These are phyloP conservation scores for Trogon surrucura DNA, from an alignment of 2,113 vertebrate species.

Conservation along the genomic window DNA sequence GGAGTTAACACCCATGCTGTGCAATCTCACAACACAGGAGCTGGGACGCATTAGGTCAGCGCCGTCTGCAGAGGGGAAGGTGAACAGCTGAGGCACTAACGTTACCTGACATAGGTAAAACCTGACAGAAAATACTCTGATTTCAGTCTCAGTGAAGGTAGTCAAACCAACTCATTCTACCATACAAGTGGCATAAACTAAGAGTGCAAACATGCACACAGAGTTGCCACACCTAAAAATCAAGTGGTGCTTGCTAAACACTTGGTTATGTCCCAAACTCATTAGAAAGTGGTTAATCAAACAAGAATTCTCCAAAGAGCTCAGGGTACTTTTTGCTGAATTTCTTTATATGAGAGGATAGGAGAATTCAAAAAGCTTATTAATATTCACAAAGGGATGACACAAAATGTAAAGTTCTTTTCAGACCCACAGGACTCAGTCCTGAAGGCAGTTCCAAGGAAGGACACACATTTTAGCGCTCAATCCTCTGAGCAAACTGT, in stretches of 20 bases:
- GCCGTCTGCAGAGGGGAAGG: not conserved
- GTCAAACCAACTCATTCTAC: not conserved
- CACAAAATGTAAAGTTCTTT: not conserved
- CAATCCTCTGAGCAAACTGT: not conserved
- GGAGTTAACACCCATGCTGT: not conserved
- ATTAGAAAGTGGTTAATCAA: not conserved
- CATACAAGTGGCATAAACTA: not conserved
- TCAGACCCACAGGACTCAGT: not conserved
- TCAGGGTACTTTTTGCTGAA: not conserved
- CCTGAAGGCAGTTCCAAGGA: not conserved
- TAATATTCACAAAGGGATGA: not conserved
- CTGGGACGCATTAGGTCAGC: not conserved
- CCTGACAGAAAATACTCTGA: not conserved
- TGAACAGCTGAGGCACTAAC: not conserved
- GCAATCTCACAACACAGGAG: not conserved
- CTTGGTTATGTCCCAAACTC: not conserved
- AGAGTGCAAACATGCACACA: not conserved
- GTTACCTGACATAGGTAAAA: not conserved
- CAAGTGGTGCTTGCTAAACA: not conserved
- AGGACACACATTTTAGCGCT: not conserved
- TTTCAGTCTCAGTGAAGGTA: not conserved
- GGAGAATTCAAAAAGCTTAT: not conserved
- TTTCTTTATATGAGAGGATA: not conserved
- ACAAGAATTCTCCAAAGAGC: not conserved
- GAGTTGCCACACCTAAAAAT: not conserved